These are phyloP conservation scores for Drosophila flavopinicola DNA, from an alignment of 2,888 invertebrate species.

Conservation along the genomic window DNA sequence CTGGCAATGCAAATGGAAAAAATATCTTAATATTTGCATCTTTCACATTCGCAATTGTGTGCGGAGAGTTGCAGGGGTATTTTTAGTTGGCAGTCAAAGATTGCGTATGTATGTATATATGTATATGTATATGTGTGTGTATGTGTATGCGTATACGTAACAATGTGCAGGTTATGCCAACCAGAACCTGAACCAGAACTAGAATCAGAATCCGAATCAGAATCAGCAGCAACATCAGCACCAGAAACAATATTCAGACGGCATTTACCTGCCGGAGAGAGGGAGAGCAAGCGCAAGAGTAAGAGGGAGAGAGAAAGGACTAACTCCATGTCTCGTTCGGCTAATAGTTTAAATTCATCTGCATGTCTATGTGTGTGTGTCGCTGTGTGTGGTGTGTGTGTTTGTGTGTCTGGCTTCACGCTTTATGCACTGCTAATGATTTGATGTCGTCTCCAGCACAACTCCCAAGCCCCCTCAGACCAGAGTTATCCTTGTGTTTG, in stretches of 20 bases:
- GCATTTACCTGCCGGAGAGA: constrained; percentile 22
- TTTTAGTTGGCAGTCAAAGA: constrained; percentile 44
- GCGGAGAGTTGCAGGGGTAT: constrained; percentile 3
- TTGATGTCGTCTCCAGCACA: constrained; percentile 65
- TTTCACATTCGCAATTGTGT: constrained; percentile 47
- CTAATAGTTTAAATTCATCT: constrained; percentile 76
- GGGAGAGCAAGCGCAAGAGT: neutral
- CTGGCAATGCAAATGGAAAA: constrained; percentile 63
- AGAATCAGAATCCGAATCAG: constrained; percentile 17
- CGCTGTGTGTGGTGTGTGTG: constrained; percentile 12
- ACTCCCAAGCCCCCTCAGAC: constrained; percentile 3
- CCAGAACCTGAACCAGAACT: constrained; percentile 31
- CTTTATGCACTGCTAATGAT: constrained; percentile 80
- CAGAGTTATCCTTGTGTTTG: constrained; percentile 24
- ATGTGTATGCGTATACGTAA: constrained; percentile 26
- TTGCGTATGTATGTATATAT: constrained; percentile 45
- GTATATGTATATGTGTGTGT: no score
- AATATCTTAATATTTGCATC: constrained; percentile 78
- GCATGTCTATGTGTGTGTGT: constrained; percentile 24
- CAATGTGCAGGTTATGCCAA: constrained; percentile 61
- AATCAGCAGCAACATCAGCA: constrained; percentile 4
- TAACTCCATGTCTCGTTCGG: constrained; percentile 5
- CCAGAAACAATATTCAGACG: constrained; percentile 8
- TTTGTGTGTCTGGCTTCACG: constrained; percentile 66
- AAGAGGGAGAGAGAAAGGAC: neutral